Percentiles rank a stretch among this genome's conserved stretches.
Evolutionary conservation across 2,888 invertebrate genomes (phyloP).

Genomic region (Deilephila porcellus): DNA sequence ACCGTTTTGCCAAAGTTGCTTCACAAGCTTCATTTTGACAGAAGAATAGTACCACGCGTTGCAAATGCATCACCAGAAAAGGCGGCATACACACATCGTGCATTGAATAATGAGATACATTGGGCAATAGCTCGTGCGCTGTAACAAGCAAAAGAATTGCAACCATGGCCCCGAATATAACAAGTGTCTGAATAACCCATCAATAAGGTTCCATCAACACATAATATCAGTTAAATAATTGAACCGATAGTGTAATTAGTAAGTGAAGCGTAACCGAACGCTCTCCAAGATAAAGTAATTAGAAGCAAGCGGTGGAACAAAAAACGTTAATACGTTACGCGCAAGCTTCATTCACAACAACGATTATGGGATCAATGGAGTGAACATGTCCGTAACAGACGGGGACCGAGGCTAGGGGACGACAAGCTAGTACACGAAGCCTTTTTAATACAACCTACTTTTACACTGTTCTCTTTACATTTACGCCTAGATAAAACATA

Average conservation of each 20-base stretch:
- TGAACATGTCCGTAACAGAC: constrained; percentile 58
- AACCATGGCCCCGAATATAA: constrained; percentile 49
- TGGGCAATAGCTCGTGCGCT: constrained; percentile 51
- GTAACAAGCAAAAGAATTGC: background rate
- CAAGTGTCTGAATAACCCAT: background rate
- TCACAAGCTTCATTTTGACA: constrained; percentile 54
- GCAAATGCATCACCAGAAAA: constrained; percentile 65
- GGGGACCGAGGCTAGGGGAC: constrained; percentile 54
- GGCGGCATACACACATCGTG: constrained; percentile 59
- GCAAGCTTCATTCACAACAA: constrained; percentile 51
- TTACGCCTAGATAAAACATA: background rate
- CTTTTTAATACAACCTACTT: constrained; percentile 54
- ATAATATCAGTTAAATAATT: constrained; percentile 29
- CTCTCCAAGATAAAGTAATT: constrained; percentile 51
- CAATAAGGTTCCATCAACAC: background rate
- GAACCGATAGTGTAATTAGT: constrained; percentile 47
- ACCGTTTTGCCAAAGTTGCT: constrained; percentile 50
- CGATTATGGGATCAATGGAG: constrained; percentile 66
- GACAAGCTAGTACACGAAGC: constrained; percentile 60
- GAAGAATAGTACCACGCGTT: constrained; percentile 47
- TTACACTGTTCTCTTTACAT: background rate
- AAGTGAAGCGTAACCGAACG: constrained; percentile 48
- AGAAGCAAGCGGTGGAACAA: constrained; percentile 46
- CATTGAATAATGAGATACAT: constrained; percentile 65
- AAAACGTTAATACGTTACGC: constrained; percentile 50